Evolutionary conservation across 2,888 invertebrate species (phyloP).

Genomic region (Arrhopalites spinosus): DNA sequence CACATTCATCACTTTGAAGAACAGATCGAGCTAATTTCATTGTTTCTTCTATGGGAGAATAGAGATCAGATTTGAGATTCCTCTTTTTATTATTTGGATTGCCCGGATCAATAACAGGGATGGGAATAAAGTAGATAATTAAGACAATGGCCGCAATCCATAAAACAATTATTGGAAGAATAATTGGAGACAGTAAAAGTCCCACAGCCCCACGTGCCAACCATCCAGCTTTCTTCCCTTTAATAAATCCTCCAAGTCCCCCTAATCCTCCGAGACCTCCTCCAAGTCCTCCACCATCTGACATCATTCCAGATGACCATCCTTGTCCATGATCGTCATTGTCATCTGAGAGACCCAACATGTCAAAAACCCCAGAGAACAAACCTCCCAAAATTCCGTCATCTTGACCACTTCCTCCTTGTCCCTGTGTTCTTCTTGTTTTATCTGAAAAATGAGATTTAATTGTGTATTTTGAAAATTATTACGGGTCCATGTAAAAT

Average conservation of each 20-base stretch:
- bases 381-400: slow-evolving; percentile 3
- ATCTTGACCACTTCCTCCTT: neutral
- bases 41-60: neutral
- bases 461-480: too few species aligned
- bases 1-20: slow-evolving; percentile 48
- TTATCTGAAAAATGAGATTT: neutral
- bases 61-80: neutral
- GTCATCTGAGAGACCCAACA: slow-evolving; percentile 15
- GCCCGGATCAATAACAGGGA: slow-evolving; percentile 8
- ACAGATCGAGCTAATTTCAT: slow-evolving; percentile 15
- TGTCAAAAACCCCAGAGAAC: slow-evolving; percentile 8
- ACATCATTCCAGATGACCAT: neutral
- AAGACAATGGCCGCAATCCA: slow-evolving; percentile 19
- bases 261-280: neutral
- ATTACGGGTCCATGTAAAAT: neutral
- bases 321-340: neutral
- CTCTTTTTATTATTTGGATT: neutral
- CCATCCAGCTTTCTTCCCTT: slow-evolving; percentile 28
- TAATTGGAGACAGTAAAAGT: slow-evolving; percentile 40
- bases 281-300: neutral
- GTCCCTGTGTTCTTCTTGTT: neutral
- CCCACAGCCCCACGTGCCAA: slow-evolving; percentile 20
- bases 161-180: slow-evolving; percentile 39
- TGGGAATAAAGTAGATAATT: slow-evolving; percentile 26
- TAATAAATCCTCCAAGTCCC: slow-evolving; percentile 25